Base-by-base conservation (phyloP, 2,888 invertebrate species). In the Xanthorhoe designata region DNA sequence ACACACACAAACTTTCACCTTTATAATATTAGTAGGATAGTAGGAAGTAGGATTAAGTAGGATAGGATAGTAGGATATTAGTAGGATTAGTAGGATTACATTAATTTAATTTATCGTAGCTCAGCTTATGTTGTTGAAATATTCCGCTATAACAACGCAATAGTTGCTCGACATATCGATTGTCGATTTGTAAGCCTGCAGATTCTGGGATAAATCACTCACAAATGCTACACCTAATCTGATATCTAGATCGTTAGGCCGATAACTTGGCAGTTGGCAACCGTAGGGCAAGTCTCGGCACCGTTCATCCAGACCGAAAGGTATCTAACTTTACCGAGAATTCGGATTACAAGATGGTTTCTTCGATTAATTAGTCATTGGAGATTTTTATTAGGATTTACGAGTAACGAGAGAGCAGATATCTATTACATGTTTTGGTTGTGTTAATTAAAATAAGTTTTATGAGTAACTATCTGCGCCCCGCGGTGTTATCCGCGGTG, bases 361-460 rank as follows among this genome's bases (percentile, higher is more conserved):
- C 58, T 13, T n/a, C 57, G 38, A 13, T 10, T 42, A 59, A 59
- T 59, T 59, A 50, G 59, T 42, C 38, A 49, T 42, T 42, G 38
- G 38, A 54, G 19, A 49, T n/a, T 49, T 32, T 61, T 8, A 38
- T 53, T 42, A 6, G 6, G 29, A 53, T 47, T 32, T 42, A 3
- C 10, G 13, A 38, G 1, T 2, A 42, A 42, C 4, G 5, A 13
- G 38, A 42, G 0, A 42, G 3, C 3, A 42, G 10, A 13, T 3
- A 1, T 42, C 38, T 42, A 10, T 42, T 42, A 42, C 38, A 32
- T 32, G 32, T 32, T 32, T 32, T 32, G 32, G 32, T 32, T 32
- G 7, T 32, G 2, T 2, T 32, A 32, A 7, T 32, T 2, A 32
- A 32, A 32, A 32, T 5, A 32, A 32, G 0, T 42, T 42, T 2